Evolutionary conservation across 1,140 invertebrate genomes (phyloP), one percentile per base, ranked within the genome.

Genomic region (Macrosteles quadrilineatus): DNA sequence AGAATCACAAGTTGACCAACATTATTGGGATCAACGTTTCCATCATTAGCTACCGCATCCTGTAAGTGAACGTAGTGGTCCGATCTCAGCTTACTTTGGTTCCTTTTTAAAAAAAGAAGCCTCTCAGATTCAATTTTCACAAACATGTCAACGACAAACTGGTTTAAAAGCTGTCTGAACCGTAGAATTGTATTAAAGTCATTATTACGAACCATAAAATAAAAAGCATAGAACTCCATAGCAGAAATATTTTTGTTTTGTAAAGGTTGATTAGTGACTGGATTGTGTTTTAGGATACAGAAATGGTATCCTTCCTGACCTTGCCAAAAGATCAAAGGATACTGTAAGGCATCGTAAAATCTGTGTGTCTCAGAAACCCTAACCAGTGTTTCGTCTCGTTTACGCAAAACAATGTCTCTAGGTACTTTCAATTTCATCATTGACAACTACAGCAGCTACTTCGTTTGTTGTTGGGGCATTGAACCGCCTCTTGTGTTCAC

Each of bases 81-180:
- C 27, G 76, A 75, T 67, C 81, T 73, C 17, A 86, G 73, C 73
- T 82, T 78, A 21, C 65, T 75, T 76, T 86, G 83, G 76, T 85
- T 81, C 9, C 75, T 73, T 68, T 76, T 50, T 25, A 83, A 79
- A 70, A 73, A 84, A 30, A 72, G 67, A 6, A 82, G 72, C 55
- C 81, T 73, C 75, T 82, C 79, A 55, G 72, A 80, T 78, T 84
- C 82, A 59, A 85, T 79, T 79, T 84, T 84, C 3, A 78, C 79
- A 75, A 81, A 84, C 76, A 83, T 81, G 75, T 85, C 80, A 1
- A 84, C 80, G 17, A 80, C 67, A 77, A 76, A 82, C 69, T 83
- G 76, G 40, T 82, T 77, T 69, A 77, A 75, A 21, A 81, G 68
- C 70, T 75, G 74, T 30, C 73, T 50, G 70, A 71, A 79, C 65